Evolutionary conservation across 2,113 vertebrate species (phyloP), one percentile per base, ranked within the genome.

Genomic region (Atherinomorus stipes): DNA sequence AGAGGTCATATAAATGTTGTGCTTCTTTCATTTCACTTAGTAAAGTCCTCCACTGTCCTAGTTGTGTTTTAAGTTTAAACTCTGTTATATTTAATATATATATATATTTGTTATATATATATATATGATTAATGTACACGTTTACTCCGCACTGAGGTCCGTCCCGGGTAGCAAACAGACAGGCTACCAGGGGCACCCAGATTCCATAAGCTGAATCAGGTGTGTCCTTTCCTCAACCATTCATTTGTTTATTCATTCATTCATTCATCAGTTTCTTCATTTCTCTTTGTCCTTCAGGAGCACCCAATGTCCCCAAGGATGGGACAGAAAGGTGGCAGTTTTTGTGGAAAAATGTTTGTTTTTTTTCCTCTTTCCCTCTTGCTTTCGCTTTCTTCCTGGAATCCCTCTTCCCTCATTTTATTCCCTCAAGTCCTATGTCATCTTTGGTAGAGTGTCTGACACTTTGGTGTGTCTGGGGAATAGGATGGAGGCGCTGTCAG

Each of bases 391-490:
- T 68, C 50, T 75, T 81, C 69, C 53, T 52, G 53, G 78, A 69
- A 80, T 81, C 72, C 84, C 71, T 62, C 54, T 68, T 75, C 74
- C 70, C 66, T 90, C 68, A 2, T 78, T 86, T 78, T 83, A 82
- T 90, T 87, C 85, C 87, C 84, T 90, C 84, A 83, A 87, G 90
- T 91, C 87, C 88, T 88, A 91, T 84, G 76, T 91, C 91, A 91
- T 95, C 94, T 95, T 95, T 94, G 94, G 94, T 95, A 92, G 85
- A 84, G 86, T 91, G 91, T 92, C 91, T 67, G 93, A 95, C 93
- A 94, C 93, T 89, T 94, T 91, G 89, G 89, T 85, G 93, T 93
- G 93, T 90, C 90, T 76, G 80, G 79, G 81, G 86, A 78, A 87
- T 61, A 60, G 70, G 80, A 71, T 44, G 67, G 66, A 68, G 50